Conservation (phyloP, 2,888 invertebrate species). For the Ormyrus thymus region DNA sequence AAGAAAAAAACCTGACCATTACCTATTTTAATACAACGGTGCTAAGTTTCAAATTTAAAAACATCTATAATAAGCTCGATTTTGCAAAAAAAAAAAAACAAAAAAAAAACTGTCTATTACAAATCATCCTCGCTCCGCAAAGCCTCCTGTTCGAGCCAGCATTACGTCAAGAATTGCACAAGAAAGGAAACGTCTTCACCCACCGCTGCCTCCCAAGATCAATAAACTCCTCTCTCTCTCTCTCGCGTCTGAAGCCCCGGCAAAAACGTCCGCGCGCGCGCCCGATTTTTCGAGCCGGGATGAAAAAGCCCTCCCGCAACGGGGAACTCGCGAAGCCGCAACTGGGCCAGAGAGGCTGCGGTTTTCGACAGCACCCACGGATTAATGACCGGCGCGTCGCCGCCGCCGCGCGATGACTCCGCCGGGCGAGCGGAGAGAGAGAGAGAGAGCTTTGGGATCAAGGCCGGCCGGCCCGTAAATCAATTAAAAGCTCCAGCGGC, state of each 20-base stretch:
- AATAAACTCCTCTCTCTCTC: neutral
- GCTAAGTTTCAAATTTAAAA: neutral
- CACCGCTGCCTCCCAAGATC: no score
- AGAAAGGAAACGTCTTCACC: no score
- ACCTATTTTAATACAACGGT: neutral
- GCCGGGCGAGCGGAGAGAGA: neutral
- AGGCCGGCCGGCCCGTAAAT: constrained; percentile 35
- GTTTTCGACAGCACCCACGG: constrained; percentile 31
- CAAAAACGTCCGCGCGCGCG: no score
- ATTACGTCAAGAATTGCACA: no score
- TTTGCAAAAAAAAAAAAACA: neutral
- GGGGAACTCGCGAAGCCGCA: neutral
- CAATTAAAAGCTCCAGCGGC: constrained; percentile 27
- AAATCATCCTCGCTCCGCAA: neutral
- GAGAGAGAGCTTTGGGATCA: constrained; percentile 33
- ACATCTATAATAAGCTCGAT: neutral
- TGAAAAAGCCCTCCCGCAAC: no score
- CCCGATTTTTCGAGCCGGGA: no score
- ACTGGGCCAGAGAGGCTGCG: constrained; percentile 30
- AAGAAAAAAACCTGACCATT: neutral
- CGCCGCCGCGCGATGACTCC: constrained; percentile 21
- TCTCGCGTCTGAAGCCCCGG: neutral
- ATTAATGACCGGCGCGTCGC: constrained; percentile 41
- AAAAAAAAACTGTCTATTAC: neutral
- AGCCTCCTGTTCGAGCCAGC: no score